These are phyloP conservation scores for Brachycybe producta DNA, from an alignment of 2,888 invertebrate genomes.

Conservation along the genomic window DNA sequence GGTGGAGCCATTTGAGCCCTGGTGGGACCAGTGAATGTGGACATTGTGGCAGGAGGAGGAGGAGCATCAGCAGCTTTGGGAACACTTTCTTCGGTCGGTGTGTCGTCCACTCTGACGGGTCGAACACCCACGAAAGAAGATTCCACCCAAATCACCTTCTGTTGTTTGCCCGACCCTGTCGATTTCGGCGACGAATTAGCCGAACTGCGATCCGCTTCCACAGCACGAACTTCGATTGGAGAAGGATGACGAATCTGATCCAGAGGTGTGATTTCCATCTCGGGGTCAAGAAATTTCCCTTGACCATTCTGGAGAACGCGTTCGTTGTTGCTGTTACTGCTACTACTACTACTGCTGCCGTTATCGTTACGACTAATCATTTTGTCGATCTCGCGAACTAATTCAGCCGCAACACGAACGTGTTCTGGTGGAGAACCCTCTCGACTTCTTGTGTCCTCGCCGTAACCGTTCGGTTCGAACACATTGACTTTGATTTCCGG, in stretches of 20 bases:
- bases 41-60: too few species aligned
- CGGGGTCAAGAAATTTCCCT: too few species aligned
- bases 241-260: too few species aligned
- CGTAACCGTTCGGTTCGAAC: conserved; percentile 45
- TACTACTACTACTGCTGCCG: conserved; percentile 31
- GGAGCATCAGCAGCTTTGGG: too few species aligned
- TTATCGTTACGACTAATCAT: conserved; percentile 30
- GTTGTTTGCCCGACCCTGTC: conserved; percentile 17
- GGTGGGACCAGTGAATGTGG: too few species aligned
- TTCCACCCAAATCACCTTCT: conserved; percentile 67
- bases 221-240: too few species aligned
- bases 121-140: conserved; percentile 79
- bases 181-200: too few species aligned
- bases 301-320: background rate
- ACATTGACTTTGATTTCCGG: conserved; percentile 8
- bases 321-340: background rate
- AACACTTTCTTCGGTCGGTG: too few species aligned
- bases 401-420: conserved; percentile 19
- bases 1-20: background rate
- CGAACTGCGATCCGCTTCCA: too few species aligned
- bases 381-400: conserved; percentile 30
- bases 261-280: too few species aligned
- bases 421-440: conserved; percentile 51
- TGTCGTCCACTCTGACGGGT: too few species aligned
- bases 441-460: conserved; percentile 84